These are phyloP conservation scores for Oenanthe oenanthe DNA, from an alignment of 2,113 vertebrate genomes.

Conservation along the genomic window DNA sequence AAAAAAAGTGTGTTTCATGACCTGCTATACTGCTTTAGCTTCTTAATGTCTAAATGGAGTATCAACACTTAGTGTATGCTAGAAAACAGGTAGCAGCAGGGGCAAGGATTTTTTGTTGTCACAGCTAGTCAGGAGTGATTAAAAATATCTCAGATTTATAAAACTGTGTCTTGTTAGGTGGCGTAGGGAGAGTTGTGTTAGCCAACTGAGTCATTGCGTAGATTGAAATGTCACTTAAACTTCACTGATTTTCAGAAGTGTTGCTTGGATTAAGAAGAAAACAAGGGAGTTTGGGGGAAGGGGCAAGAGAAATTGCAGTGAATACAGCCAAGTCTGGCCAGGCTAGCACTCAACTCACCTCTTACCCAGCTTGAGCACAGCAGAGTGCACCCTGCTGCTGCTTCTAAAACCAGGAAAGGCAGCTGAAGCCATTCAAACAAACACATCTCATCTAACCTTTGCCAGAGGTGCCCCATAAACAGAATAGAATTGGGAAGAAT, in stretches of 20 bases:
- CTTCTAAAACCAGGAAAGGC: neutral
- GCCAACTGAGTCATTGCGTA: neutral
- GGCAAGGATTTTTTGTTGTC: neutral
- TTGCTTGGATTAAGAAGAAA: neutral
- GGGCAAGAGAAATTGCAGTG: neutral
- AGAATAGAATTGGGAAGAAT: neutral
- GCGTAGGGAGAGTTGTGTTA: neutral
- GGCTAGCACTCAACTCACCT: neutral
- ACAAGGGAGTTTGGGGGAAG: neutral
- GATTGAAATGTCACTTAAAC: neutral
- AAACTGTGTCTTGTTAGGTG: neutral
- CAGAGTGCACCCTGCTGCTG: neutral
- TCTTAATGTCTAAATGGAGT: neutral
- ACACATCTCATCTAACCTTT: neutral
- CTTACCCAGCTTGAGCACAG: neutral
- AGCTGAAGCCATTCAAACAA: conserved; percentile 30
- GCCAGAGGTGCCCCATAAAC: conserved; percentile 2
- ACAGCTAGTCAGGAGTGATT: neutral
- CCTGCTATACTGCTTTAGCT: neutral
- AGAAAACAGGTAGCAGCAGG: neutral
- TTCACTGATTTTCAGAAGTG: neutral
- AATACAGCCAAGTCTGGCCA: neutral
- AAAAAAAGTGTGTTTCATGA: neutral
- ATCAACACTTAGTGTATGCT: neutral
- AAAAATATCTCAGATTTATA: neutral